Evolutionary conservation across 2,888 invertebrate species (phyloP).

Genomic region (Iselma pallidipennis): DNA sequence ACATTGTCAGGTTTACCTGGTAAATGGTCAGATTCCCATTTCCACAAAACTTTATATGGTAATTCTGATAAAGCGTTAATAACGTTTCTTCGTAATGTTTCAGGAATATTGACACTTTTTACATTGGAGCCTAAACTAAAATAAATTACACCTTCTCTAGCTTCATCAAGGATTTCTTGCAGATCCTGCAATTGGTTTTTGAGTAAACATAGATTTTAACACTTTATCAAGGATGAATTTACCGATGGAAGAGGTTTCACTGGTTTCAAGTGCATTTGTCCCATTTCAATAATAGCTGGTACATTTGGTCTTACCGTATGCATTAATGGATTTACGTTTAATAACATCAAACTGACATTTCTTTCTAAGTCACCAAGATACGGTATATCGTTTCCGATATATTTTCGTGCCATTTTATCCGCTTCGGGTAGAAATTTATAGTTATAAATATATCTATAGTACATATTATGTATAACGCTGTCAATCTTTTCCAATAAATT

Average conservation of each 20-base stretch:
- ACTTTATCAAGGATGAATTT: constrained; percentile 51
- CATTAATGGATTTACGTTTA: constrained; percentile 52
- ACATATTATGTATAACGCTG: constrained; percentile 1
- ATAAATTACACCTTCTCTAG: constrained; percentile 32
- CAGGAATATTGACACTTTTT: too few relatives aligned
- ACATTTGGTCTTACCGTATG: constrained; percentile 50
- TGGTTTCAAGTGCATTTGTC: too few relatives aligned
- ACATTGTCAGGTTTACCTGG: constrained; percentile 49
- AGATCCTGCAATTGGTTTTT: constrained; percentile 25
- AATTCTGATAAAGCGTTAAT: too few relatives aligned
- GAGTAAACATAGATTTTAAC: constrained; percentile 8
- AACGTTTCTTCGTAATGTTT: too few relatives aligned
- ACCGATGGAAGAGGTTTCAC: too few relatives aligned
- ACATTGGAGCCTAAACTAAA: constrained; percentile 37
- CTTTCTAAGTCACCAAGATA: constrained; percentile 32
- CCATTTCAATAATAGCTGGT: constrained; percentile 50
- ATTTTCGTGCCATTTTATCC: constrained; percentile 19
- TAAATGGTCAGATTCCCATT: constrained; percentile 49
- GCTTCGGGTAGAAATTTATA: constrained; percentile 12
- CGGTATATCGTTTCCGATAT: constrained; percentile 26
- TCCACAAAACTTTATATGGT: constrained; percentile 51
- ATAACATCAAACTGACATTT: constrained; percentile 50
- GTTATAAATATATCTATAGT: constrained; percentile 8
- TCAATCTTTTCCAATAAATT: neutral
- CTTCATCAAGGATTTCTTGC: constrained; percentile 31